Evolutionary conservation across 2,797 vertebrate genomes (phyloP), one percentile per base, ranked within the genome.

Genomic region (Sternarchorhynchus goeldii): DNA sequence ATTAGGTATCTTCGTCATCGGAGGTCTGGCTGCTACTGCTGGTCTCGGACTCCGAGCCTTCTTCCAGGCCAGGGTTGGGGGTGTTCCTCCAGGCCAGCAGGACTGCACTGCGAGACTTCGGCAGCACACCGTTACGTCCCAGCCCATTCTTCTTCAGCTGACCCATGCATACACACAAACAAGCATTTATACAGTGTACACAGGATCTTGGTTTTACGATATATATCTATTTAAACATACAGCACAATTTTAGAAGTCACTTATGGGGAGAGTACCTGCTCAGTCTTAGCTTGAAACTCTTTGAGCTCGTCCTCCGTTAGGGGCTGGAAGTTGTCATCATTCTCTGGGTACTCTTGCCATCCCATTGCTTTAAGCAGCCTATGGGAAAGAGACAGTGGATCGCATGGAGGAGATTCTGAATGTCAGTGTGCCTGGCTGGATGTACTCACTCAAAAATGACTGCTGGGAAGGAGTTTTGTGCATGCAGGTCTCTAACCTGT

Each of bases 351-450:
- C 81, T 99, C 97, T 91, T 99, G 96, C 97, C 98, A 99, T 87
- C 97, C 98, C 97, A 99, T 99, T 89, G 96, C 95, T 94, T 97
- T 99, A 91, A 99, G 87, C 91, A 99, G 95, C 91, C 97, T 99
- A 58, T 0, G 31, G 39, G 31, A 2, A 80, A 12, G 59, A 62
- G 0, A 31, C 58, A 2, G 6, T 2, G 16, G 41, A 71, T 39
- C 2, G 45, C 2, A 45, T 17, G 57, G 17, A 31, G 25, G 25
- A 62, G 1, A 6, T 50, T 53, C 58, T 12, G 18, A 1, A 50
- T 71, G 56, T 39, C 32, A 20, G 68, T 29, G 50, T 73, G 21
- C 41, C 80, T 58, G 29, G 32, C 1, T 71, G 21, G 12, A 36
- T 50, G 45, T 3, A 7, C 16, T 36, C 16, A 17, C 14, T 18